A percentile compares a stretch with the other conserved stretches of the same genome.
phyloP scores from a whole-genome alignment of 2,113 vertebrate genomes.

The Dermatemys mawii region DNA sequence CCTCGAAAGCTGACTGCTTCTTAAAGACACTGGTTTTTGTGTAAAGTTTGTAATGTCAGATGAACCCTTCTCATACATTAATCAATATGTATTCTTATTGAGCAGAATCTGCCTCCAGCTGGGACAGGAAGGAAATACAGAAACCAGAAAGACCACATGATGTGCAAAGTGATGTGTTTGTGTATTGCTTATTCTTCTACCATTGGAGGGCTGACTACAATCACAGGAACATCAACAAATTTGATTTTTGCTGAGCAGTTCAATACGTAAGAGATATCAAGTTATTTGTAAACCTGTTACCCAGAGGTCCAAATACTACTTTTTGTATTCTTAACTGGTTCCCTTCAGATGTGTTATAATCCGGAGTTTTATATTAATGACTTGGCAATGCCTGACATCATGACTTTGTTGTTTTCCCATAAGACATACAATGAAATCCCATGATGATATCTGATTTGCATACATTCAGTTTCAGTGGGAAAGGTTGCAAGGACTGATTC shows the following conservation, averaged over 20 bases:
- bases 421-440: not conserved
- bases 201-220: constrained; percentile 90
- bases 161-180: constrained; percentile 91
- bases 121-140: constrained; percentile 64
- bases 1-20: not conserved
- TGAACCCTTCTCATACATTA: not conserved
- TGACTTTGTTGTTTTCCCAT: not conserved
- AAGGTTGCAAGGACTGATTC: not conserved
- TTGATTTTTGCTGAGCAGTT: constrained; percentile 93
- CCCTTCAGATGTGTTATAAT: not conserved
- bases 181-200: constrained; percentile 90
- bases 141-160: constrained; percentile 78
- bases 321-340: not conserved
- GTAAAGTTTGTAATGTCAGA: not conserved
- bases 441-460: not conserved
- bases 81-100: constrained; percentile 19
- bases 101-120: constrained; percentile 60
- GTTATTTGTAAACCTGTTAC: not conserved
- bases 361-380: not conserved
- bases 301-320: not conserved
- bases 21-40: not conserved
- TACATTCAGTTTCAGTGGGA: not conserved
- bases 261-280: constrained; percentile 77
- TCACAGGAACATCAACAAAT: constrained; percentile 93
- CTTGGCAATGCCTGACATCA: not conserved